phyloP scores from a whole-genome alignment of 2,888 invertebrate genomes.

The Pachycephus smyrnensis region DNA sequence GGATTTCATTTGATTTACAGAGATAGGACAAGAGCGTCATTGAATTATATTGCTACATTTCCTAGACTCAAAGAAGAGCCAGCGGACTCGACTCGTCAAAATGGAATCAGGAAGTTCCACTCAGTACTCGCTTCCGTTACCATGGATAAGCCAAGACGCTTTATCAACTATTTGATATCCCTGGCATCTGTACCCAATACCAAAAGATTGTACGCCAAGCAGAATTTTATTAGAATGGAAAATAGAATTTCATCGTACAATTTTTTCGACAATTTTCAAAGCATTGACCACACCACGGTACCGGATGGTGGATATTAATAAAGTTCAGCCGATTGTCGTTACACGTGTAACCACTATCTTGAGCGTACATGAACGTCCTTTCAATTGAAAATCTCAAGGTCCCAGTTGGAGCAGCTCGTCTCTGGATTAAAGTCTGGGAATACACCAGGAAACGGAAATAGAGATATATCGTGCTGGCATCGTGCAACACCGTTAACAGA shows the following conservation, averaged over 20 bases:
- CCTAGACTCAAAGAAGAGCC: neutral
- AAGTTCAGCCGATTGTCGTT: neutral
- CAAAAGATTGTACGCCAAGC: neutral
- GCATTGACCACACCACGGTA: neutral
- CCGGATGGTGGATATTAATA: neutral
- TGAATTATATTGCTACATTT: neutral
- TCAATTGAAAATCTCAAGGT: conserved; percentile 53
- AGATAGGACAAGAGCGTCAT: neutral
- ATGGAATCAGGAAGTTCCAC: neutral
- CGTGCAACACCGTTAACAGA: conserved; percentile 38
- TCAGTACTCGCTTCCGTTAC: neutral
- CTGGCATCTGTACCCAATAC: neutral
- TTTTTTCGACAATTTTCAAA: neutral
- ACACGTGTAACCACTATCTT: neutral
- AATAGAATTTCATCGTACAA: neutral
- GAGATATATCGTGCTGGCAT: conserved; percentile 49
- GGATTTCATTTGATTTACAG: neutral
- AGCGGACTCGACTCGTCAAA: neutral
- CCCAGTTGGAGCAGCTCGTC: conserved; percentile 55
- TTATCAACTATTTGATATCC: neutral
- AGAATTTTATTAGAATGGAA: neutral
- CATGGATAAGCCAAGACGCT: neutral
- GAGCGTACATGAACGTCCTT: neutral
- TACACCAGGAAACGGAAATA: conserved; percentile 45
- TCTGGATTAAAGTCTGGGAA: neutral